phyloP scores from a whole-genome alignment of 2,797 vertebrate genomes.

The Rhodeus uyekii region DNA sequence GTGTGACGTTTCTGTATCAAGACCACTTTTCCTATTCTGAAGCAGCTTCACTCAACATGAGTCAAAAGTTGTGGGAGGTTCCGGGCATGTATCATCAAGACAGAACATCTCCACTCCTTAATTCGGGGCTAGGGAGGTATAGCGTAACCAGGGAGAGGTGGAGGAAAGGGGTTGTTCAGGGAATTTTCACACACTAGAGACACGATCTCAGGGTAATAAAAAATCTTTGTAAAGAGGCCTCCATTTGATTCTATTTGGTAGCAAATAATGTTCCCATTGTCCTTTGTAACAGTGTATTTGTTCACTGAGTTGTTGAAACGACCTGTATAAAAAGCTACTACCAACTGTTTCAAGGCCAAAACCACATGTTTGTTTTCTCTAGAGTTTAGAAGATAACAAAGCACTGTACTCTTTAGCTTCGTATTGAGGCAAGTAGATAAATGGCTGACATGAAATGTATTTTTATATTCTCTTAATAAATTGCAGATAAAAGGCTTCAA shows the following conservation, averaged over 20 bases:
- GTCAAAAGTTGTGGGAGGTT: conserved; percentile 35
- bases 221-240: conserved; percentile 30
- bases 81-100: conserved; percentile 46
- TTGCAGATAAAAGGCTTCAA: background rate
- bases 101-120: conserved; percentile 41
- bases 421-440: background rate
- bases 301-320: conserved; percentile 14
- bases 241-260: background rate
- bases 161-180: conserved; percentile 42
- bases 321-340: background rate
- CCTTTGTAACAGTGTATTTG: background rate
- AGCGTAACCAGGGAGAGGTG: conserved; percentile 44
- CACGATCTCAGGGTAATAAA: conserved; percentile 21
- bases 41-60: conserved; percentile 20
- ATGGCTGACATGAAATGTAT: background rate
- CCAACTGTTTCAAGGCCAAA: background rate
- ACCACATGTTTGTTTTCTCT: conserved; percentile 7
- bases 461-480: background rate
- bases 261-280: background rate
- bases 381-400: background rate
- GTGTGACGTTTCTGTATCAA: background rate
- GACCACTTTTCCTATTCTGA: background rate
- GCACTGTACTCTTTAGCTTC: background rate
- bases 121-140: conserved; percentile 12
- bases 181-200: conserved; percentile 33